Evolutionary conservation across 2,888 invertebrate species (phyloP), one percentile per base, ranked within the genome.

Genomic region (Tipula unca): DNA sequence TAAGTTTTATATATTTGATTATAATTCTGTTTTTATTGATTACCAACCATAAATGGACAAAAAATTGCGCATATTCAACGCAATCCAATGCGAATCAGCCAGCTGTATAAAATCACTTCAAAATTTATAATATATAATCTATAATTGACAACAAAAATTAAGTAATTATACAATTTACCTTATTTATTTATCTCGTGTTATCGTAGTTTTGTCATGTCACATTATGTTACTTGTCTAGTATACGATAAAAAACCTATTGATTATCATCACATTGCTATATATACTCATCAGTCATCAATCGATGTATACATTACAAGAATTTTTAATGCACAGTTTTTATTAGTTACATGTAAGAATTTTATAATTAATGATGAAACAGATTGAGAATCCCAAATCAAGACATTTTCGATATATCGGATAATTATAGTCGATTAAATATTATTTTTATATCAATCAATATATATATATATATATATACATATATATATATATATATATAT

Each of bases 81-180:
- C 17, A 17, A 54, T 0, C 5, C 17, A 54, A 54, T 54, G 48
- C 17, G 17, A 17, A 20, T 17, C 69, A 69, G 25, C 25, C 69
- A 25, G 69, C 10, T 0, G 6, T 35, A 48, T 0, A 48, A 48
- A 48, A 48, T 48, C 48, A 69, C 69, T 69, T 25, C 13, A 69
- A 8, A 69, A 69, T n/a, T n/a, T n/a, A n/a, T n/a, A n/a, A n/a
- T n/a, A n/a, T n/a, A n/a, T n/a, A 48, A 17, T 3, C 10, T 25
- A 69, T 69, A 69, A 69, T 69, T 69, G 69, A 69, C 69, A 69
- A 69, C 25, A 69, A 69, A 69, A 69, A 69, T 69, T 69, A 69
- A 69, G 69, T 69, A 69, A 69, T 69, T 69, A 69, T 69, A 69
- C 69, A 69, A 69, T 69, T 69, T 69, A 69, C 69, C 69, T 69